A percentile compares a stretch with the other conserved stretches of the same genome.
These are phyloP conservation scores for Acleris sparsana DNA, from an alignment of 2,888 invertebrate species.

Conservation along the genomic window DNA sequence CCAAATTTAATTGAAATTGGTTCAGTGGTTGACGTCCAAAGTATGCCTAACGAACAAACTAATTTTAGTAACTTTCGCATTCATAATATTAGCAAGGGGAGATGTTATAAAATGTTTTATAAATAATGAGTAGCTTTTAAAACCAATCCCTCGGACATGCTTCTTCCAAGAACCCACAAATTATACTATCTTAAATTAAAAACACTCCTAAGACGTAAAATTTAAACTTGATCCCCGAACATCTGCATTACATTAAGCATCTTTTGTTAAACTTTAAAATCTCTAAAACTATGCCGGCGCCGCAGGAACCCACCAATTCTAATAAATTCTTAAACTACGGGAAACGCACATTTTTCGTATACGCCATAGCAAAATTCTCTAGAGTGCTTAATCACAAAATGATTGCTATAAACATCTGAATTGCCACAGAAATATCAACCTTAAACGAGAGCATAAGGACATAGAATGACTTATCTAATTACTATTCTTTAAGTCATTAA, in stretches of 20 bases:
- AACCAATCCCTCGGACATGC: not conserved
- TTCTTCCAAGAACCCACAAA: slow-evolving; percentile 4
- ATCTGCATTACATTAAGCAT: slow-evolving; percentile 49
- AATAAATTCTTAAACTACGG: slow-evolving; percentile 76
- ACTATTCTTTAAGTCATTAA: slow-evolving; percentile 68
- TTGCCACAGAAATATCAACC: slow-evolving; percentile 48
- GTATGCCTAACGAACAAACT: no score
- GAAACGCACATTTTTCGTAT: slow-evolving; percentile 74
- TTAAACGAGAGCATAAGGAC: slow-evolving; percentile 46
- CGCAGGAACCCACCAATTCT: slow-evolving; percentile 56
- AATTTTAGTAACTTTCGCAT: no score
- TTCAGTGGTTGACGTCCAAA: no score
- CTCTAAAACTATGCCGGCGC: slow-evolving; percentile 54
- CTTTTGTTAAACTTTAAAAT: slow-evolving; percentile 51
- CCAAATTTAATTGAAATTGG: no score
- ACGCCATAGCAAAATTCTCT: slow-evolving; percentile 71
- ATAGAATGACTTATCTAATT: slow-evolving; percentile 55
- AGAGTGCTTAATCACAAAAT: slow-evolving; percentile 38
- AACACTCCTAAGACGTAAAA: slow-evolving; percentile 38
- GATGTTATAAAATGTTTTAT: no score
- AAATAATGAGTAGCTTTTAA: no score
- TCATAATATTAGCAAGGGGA: no score
- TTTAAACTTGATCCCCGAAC: slow-evolving; percentile 43
- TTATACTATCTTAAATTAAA: slow-evolving; percentile 8
- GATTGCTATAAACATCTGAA: slow-evolving; percentile 53